phyloP scores from a whole-genome alignment of 2,113 vertebrate genomes.

The Aegypius monachus region DNA sequence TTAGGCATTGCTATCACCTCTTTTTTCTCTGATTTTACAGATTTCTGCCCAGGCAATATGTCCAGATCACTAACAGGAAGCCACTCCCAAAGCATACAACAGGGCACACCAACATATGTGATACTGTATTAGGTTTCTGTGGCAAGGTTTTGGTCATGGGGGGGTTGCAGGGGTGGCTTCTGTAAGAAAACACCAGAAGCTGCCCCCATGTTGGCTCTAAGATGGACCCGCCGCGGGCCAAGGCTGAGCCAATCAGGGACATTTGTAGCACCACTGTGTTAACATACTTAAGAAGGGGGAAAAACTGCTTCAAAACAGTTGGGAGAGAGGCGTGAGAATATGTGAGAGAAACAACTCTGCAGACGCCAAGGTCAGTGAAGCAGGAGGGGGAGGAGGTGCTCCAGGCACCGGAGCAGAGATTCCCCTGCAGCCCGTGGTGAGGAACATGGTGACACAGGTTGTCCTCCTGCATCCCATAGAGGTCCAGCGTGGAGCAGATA shows the following conservation, averaged over 20 bases:
- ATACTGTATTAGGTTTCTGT: background rate
- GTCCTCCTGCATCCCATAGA: background rate
- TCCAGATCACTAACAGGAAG: background rate
- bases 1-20: background rate
- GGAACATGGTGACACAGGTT: too few relatives aligned
- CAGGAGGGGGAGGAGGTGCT: background rate
- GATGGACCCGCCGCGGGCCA: rapidly evolving
- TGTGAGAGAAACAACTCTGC: background rate
- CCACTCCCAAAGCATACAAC: background rate
- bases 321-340: background rate
- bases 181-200: background rate
- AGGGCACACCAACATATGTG: background rate
- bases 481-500: background rate
- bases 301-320: background rate
- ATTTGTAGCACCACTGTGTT: background rate
- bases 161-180: background rate
- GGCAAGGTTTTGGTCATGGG: background rate
- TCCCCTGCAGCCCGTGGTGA: too few relatives aligned
- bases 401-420: too few relatives aligned
- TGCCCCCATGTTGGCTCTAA: background rate
- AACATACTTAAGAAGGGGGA: background rate
- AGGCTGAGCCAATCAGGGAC: background rate
- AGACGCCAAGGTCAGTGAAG: background rate
- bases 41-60: background rate
- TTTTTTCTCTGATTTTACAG: background rate